Evolutionary conservation across 2,113 vertebrate genomes (phyloP), one percentile per base, ranked within the genome.

Genomic region (Rissa tridactyla): DNA sequence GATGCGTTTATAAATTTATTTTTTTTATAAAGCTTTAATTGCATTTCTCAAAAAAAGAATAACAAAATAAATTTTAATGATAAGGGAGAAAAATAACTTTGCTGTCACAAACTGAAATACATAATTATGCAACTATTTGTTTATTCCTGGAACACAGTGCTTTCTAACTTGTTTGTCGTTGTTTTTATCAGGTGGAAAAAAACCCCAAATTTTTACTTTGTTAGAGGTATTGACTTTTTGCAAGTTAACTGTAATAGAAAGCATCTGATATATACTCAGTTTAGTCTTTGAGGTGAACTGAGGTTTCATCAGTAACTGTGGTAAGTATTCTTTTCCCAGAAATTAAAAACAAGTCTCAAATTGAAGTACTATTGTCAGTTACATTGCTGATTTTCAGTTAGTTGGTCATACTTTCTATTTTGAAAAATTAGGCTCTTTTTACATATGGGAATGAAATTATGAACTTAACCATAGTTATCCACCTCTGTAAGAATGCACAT

Each of bases 121-220:
- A 3, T 71, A 62, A 65, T 86, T 73, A 72, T 65, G 32, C 46
- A 86, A 79, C n/a, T 92, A 18, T 36, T 49, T 75, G 5, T 79
- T 88, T 90, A 32, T 83, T 78, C 44, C 30, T 78, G 65, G 52
- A 94, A 78, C 57, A 55, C 13, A 16, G 34, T 66, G 23, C 38
- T 85, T 76, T 75, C 51, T 86, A 65, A 73, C 32, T 79, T 86
- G 34, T 60, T 88, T 64, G 7, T 88, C 38, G 17, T 61, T 76
- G 30, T 38, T 92, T 90, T 82, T 89, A 52, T 78, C 68, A 81
- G 68, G 71, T 92, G 42, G 44, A 91, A 92, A 90, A 92, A 73
- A 84, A 96, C 76, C 86, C 75, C 91, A 70, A 88, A 14, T 49
- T 85, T 88, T 82, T 86, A 79, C 85, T 91, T 95, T 92, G 54